phyloP scores from a whole-genome alignment of 2,888 invertebrate genomes.

The Torymus aiolomorphi region DNA sequence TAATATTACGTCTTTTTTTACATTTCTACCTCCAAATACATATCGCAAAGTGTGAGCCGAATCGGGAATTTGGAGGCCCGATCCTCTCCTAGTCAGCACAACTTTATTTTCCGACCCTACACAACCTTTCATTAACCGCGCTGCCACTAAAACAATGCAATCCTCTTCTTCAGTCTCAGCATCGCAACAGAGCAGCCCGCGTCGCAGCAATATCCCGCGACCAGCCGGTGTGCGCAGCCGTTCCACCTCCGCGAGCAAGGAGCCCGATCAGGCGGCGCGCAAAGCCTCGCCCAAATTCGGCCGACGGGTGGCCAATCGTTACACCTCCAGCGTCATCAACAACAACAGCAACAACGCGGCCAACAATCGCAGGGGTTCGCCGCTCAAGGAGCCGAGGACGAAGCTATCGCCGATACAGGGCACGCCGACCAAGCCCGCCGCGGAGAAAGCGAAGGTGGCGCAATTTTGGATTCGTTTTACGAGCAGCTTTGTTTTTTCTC shows the following conservation, averaged over 20 bases:
- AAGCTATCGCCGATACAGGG: conserved; percentile 71
- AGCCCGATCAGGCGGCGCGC: conserved; percentile 57
- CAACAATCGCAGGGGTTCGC: no score
- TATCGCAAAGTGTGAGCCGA: no score
- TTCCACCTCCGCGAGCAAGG: conserved; percentile 68
- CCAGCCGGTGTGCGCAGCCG: conserved; percentile 66
- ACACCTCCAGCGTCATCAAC: conserved; percentile 44
- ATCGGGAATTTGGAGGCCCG: no score
- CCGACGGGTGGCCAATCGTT: conserved; percentile 61
- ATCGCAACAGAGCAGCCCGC: conserved; percentile 72
- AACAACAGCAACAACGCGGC: background rate
- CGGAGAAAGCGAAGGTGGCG: no score
- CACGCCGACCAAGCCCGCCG: conserved; percentile 66
- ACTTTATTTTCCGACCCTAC: no score
- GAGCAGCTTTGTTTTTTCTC: no score
- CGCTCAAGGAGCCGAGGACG: conserved; percentile 35
- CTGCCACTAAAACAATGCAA: no score
- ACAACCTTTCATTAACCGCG: no score
- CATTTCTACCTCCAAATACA: no score
- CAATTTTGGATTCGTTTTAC: background rate
- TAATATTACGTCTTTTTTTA: no score
- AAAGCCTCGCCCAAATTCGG: conserved; percentile 66
- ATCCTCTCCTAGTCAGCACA: no score
- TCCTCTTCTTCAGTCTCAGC: conserved; percentile 64
- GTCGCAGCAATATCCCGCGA: conserved; percentile 72